A percentile compares a stretch with the other conserved stretches of the same genome.
Conservation (phyloP, 2,888 invertebrate genomes). For the Melolontha melolontha region DNA sequence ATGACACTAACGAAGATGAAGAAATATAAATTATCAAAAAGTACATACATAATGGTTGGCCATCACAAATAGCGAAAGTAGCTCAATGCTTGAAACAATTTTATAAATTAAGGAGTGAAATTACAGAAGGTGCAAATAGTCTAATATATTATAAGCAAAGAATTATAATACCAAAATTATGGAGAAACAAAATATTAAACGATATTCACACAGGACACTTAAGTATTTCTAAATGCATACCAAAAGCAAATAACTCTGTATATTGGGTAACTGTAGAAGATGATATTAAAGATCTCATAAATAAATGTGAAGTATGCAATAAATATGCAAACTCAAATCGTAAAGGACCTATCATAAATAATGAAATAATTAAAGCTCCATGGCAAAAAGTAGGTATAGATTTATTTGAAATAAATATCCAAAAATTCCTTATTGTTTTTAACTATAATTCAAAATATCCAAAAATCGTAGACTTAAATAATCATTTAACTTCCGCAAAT, state of each 20-base stretch:
- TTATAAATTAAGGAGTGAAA: constrained; percentile 45
- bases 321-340: constrained; percentile 10
- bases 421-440: constrained; percentile 22
- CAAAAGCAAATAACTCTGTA: constrained; percentile 41
- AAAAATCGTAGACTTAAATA: constrained; percentile 15
- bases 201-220: constrained; percentile 47
- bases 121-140: constrained; percentile 35
- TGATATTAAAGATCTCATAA: constrained; percentile 39
- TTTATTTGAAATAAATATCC: constrained; percentile 20
- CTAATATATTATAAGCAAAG: constrained; percentile 44
- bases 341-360: constrained; percentile 20
- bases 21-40: constrained; percentile 42
- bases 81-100: constrained; percentile 42
- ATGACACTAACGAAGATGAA: constrained; percentile 40
- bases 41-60: constrained; percentile 46
- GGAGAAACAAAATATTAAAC: constrained; percentile 43
- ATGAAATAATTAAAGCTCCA: constrained; percentile 16
- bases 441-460: constrained; percentile 35
- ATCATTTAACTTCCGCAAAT: constrained; percentile 31
- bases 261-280: constrained; percentile 46
- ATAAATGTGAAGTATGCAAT: constrained; percentile 14
- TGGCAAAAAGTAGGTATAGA: constrained; percentile 34
- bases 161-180: constrained; percentile 44
- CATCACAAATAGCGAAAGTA: constrained; percentile 42
- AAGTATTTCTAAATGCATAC: constrained; percentile 43